These are phyloP conservation scores for Xiphorhynchus elegans DNA, from an alignment of 2,113 vertebrate species.

Conservation along the genomic window DNA sequence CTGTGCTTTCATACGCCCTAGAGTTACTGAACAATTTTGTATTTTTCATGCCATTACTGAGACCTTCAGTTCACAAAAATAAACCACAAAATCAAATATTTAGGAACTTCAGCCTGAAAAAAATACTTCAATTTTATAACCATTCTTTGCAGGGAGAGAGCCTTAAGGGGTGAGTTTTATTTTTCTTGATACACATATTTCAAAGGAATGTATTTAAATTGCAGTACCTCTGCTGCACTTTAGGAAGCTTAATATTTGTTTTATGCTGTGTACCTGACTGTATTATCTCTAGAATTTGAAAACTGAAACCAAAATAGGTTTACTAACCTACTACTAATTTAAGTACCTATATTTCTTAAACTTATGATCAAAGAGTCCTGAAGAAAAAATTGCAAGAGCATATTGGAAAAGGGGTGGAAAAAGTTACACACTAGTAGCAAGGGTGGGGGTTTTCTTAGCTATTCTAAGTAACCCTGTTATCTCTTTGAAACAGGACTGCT, in stretches of 20 bases:
- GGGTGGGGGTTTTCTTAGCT: not conserved
- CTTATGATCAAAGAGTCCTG: not conserved
- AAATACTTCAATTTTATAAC: not conserved
- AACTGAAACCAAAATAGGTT: not conserved
- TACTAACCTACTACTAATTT: not conserved
- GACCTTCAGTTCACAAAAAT: not conserved
- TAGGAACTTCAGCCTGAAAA: not conserved
- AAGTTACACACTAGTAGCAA: not conserved
- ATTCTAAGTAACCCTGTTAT: not conserved
- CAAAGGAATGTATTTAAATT: not conserved
- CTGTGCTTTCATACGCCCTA: not conserved
- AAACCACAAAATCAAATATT: not conserved
- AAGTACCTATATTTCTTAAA: not conserved
- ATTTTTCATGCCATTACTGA: not conserved
- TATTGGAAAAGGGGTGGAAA: not conserved
- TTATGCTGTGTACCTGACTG: rapidly evolving
- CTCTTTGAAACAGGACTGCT: not conserved
- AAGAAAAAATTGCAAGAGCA: not conserved
- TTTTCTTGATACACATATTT: not conserved
- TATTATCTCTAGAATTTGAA: not conserved
- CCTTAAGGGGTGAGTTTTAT: not conserved
- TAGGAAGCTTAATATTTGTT: not conserved
- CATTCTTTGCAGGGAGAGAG: not conserved
- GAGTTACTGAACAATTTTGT: rapidly evolving
- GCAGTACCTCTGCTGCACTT: not conserved